A percentile compares a stretch with the other conserved stretches of the same genome.
Conservation (phyloP, 1,140 invertebrate genomes). For the Holcopasites calliopsidis region DNA sequence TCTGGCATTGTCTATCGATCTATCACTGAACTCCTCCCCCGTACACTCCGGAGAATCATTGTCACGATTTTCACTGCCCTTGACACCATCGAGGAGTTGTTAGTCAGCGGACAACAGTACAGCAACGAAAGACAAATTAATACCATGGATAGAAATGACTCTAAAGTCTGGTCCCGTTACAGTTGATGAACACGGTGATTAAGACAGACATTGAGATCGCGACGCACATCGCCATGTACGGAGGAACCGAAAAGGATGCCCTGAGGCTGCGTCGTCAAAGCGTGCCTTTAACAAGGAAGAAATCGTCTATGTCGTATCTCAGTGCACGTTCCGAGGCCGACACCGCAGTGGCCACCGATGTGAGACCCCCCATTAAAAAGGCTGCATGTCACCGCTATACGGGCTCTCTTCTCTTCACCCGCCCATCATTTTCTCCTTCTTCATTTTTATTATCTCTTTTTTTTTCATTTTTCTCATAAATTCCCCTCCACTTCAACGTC, state of each 20-base stretch:
- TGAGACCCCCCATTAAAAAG: conserved; percentile 73
- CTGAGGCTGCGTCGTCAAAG: conserved; percentile 76
- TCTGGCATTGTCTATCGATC: conserved; percentile 15
- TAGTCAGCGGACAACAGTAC: conserved; percentile 26
- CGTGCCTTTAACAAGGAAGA: conserved; percentile 77
- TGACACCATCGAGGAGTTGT: conserved; percentile 30
- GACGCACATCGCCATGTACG: conserved; percentile 82
- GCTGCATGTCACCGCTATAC: conserved; percentile 59
- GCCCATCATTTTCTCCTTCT: conserved; percentile 13
- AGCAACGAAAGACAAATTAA: background rate
- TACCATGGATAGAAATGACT: conserved; percentile 47
- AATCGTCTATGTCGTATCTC: conserved; percentile 79
- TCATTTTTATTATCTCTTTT: conserved; percentile 12
- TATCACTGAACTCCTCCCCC: background rate
- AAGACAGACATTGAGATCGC: conserved; percentile 89
- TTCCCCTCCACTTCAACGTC: background rate
- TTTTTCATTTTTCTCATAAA: background rate
- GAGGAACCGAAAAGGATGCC: conserved; percentile 77
- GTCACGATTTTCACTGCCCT: conserved; percentile 6
- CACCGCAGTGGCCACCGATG: conserved; percentile 75
- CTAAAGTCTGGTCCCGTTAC: conserved; percentile 76
- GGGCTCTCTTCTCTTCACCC: conserved; percentile 31
- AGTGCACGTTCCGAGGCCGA: conserved; percentile 77
- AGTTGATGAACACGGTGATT: conserved; percentile 89
- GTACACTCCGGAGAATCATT: background rate